phyloP scores from a whole-genome alignment of 2,113 vertebrate species.

The Micronisus gabar region DNA sequence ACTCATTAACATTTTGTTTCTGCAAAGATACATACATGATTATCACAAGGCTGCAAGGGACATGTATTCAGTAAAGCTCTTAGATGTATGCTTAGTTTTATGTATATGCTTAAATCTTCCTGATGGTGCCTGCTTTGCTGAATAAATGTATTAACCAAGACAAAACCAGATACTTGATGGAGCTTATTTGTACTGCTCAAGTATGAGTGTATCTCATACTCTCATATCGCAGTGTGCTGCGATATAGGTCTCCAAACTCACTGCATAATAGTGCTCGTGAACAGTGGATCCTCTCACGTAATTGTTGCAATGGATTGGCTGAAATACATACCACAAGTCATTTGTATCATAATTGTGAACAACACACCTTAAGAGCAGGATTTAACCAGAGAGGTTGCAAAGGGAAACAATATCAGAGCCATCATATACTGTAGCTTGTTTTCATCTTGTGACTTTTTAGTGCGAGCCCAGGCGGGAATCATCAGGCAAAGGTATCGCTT shows the following conservation, averaged over 20 bases:
- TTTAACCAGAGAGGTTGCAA: neutral
- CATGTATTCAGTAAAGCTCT: neutral
- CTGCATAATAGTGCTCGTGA: neutral
- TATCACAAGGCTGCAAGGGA: constrained; percentile 21
- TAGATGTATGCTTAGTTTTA: constrained; percentile 30
- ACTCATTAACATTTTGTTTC: constrained; percentile 66
- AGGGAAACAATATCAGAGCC: neutral
- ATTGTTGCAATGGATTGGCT: neutral
- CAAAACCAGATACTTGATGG: neutral
- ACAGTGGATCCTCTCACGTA: neutral
- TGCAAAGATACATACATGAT: constrained; percentile 30
- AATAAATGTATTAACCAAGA: neutral
- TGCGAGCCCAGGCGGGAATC: neutral
- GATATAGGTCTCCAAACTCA: neutral
- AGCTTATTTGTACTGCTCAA: neutral
- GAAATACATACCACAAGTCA: neutral
- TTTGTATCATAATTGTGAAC: neutral
- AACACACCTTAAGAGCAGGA: neutral
- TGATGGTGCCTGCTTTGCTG: neutral
- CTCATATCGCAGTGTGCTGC: neutral
- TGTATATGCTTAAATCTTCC: neutral
- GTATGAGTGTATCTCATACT: no score
- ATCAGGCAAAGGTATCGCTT: neutral
- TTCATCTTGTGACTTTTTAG: neutral
- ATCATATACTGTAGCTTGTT: neutral